These are phyloP conservation scores for Poeciliopsis paucimaculata DNA, from an alignment of 2,797 vertebrate genomes.

Conservation along the genomic window DNA sequence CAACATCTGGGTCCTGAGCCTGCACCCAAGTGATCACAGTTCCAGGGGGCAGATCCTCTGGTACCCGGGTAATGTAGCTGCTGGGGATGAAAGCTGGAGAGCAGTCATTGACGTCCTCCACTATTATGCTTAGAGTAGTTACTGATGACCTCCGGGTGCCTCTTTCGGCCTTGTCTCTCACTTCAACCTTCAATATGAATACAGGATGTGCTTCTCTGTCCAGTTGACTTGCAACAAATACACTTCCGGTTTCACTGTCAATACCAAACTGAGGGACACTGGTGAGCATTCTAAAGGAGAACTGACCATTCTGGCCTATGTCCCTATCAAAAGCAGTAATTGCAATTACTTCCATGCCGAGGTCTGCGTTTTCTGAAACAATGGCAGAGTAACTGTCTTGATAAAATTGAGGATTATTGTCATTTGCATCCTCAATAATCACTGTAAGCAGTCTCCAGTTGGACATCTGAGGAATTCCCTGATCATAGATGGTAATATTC, in stretches of 20 bases:
- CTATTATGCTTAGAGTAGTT: conserved; percentile 84
- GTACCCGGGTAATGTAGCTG: conserved; percentile 87
- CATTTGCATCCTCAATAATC: conserved; percentile 90
- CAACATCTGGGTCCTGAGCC: conserved; percentile 90
- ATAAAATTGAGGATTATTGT: conserved; percentile 89
- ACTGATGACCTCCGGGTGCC: conserved; percentile 87
- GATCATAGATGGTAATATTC: conserved; percentile 93
- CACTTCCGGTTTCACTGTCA: conserved; percentile 87
- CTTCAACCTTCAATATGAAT: conserved; percentile 89
- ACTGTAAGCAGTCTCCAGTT: conserved; percentile 88
- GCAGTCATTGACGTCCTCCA: conserved; percentile 96
- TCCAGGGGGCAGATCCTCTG: conserved; percentile 92
- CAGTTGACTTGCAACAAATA: conserved; percentile 85
- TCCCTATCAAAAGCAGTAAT: conserved; percentile 89
- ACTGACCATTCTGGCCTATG: conserved; percentile 86
- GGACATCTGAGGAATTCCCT: conserved; percentile 91
- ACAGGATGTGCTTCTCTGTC: conserved; percentile 86
- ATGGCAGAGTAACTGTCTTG: conserved; percentile 83
- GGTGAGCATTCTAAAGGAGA: conserved; percentile 87
- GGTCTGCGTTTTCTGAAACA: conserved; percentile 83
- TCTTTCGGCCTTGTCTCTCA: conserved; percentile 87
- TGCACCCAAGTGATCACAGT: conserved; percentile 91
- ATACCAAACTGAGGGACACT: conserved; percentile 88
- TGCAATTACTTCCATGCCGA: conserved; percentile 84
- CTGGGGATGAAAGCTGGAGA: conserved; percentile 90